Conservation (phyloP, 2,888 invertebrate species). For the Homarus gammarus region DNA sequence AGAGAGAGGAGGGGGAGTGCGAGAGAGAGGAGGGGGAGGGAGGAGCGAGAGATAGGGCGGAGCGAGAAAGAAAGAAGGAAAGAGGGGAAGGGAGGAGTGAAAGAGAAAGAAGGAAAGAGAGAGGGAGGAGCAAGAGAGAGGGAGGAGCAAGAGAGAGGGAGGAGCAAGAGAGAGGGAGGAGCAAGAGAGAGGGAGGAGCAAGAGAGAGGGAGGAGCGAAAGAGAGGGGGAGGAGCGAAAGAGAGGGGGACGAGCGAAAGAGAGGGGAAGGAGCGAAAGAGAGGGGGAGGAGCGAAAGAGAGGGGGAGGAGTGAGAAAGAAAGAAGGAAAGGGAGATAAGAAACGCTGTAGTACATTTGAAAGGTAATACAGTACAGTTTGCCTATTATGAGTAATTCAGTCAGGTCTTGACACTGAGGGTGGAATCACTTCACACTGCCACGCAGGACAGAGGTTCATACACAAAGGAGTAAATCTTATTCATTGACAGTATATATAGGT, state of each 20-base stretch:
- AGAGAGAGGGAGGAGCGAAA: not conserved
- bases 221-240: not conserved
- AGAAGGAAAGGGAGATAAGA: no score
- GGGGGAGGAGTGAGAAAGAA: not conserved
- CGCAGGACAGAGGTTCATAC: no score
- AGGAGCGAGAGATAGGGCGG: not conserved
- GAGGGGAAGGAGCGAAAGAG: not conserved
- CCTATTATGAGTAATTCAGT: no score
- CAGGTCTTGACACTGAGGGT: no score
- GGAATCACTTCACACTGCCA: no score
- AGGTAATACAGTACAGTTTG: no score
- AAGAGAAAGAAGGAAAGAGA: not conserved
- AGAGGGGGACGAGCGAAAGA: not conserved
- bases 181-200: not conserved
- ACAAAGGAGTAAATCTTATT: no score
- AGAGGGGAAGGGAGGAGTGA: not conserved
- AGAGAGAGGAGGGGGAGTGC: not conserved
- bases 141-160: not conserved
- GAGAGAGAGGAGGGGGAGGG: not conserved
- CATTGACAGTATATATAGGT: no score
- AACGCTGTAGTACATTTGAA: no score
- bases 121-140: no score
- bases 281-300: not conserved
- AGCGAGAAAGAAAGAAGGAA: not conserved
- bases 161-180: not conserved